Base-by-base conservation (phyloP, 2,113 vertebrate genomes). In the Ictalurus punctatus region DNA sequence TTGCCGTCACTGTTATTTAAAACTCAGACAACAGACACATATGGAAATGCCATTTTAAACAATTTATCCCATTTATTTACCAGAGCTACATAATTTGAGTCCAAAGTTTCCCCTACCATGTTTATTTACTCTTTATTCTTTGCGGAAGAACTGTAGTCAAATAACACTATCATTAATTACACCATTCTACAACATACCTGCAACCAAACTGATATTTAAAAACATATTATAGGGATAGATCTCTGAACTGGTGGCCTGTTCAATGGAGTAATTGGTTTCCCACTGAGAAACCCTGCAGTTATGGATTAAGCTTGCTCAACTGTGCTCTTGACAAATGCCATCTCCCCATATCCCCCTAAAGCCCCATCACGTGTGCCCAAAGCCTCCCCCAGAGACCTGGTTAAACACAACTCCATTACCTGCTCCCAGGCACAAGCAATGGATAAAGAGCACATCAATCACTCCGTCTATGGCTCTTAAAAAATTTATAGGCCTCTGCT, bases 391-490 rank as follows among this genome's bases (percentile, higher is more conserved):
- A 83, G 91, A 81, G 88, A 89, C 82, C 76, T 87, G 80, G 89
- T 91, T 91, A 92, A 93, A 93, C 81, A 88, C 89, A 92, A 93
- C 89, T 91, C 91, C 89, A 91, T 90, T 92, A 91, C 90, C 91
- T 65, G 86, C 91, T 90, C 34, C 3, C 40, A 90, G 91, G 90
- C 89, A 90, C 84, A 76, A 91, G 88, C 87, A 92, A 91, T 86
- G 37, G 84, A 87, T 83, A 74, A 79, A 71, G 48, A 65, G 71
- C 89, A 89, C 89, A 94, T 93, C 90, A 92, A 93, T 93, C 91
- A 93, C 59, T 34, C 87, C 67, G 86, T 69, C 83, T 83, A 79
- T 83, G 19, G 79, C 90, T 92, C 88, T 91, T 92, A 89, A 93
- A 93, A 93, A 91, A 92, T 91, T 48, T 92, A 94, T 89, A 83